These are phyloP conservation scores for Vollenhovia emeryi DNA, from an alignment of 1,140 invertebrate genomes.

Conservation along the genomic window DNA sequence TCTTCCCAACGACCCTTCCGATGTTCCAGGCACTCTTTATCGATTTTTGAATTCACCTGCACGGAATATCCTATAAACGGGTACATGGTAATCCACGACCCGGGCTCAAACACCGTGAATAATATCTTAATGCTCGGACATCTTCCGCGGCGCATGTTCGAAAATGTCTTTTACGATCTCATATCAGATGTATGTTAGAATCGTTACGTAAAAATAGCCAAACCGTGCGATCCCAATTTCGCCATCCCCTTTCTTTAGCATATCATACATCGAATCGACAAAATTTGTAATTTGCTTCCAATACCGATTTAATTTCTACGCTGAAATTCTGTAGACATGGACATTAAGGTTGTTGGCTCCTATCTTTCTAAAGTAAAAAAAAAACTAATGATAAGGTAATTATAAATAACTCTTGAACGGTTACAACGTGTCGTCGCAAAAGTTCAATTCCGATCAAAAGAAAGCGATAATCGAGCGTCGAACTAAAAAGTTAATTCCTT, in stretches of 20 bases:
- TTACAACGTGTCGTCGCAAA: no score
- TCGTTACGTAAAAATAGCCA: slow-evolving; percentile 34
- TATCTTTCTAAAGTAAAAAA: not conserved
- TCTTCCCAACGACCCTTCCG: slow-evolving; percentile 41
- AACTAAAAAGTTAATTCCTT: not conserved
- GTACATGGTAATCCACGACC: slow-evolving; percentile 56
- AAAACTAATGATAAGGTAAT: not conserved
- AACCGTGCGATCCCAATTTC: slow-evolving; percentile 23
- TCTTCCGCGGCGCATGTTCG: slow-evolving; percentile 28
- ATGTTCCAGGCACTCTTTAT: slow-evolving; percentile 47
- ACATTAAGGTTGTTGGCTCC: not conserved
- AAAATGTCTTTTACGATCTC: slow-evolving; percentile 56
- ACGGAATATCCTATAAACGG: slow-evolving; percentile 56
- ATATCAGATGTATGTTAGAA: slow-evolving; percentile 36
- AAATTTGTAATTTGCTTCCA: not conserved
- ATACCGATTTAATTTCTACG: no score
- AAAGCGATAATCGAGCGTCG: not conserved
- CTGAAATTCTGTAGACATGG: not conserved
- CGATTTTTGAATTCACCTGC: slow-evolving; percentile 57
- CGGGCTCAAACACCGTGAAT: slow-evolving; percentile 50
- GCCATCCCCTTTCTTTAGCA: not conserved
- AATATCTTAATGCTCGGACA: slow-evolving; percentile 59
- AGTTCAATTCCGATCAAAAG: not conserved
- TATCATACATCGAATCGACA: no score
- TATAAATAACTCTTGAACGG: not conserved